Evolutionary conservation across 2,888 invertebrate species (phyloP).

Genomic region (Epicampocera succincta): DNA sequence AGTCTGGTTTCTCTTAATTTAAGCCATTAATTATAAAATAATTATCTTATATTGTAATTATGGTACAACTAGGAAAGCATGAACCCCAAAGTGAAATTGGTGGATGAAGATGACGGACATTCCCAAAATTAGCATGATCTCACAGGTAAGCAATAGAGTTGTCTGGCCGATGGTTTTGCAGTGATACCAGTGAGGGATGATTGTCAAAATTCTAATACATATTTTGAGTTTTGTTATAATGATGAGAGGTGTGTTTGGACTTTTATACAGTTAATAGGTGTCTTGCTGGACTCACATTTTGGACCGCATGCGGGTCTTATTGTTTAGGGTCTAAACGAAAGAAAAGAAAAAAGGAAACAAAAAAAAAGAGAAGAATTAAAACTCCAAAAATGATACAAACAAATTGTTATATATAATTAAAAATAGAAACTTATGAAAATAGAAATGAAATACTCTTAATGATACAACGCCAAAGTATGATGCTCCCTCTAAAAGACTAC

Average conservation of each 20-base stretch:
- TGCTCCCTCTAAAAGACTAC: too few species aligned
- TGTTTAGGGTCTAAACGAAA: conserved; percentile 79
- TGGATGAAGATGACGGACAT: conserved; percentile 20
- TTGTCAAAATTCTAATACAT: neutral
- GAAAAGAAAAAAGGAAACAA: conserved; percentile 60
- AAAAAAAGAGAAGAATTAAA: conserved; percentile 17
- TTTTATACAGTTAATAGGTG: neutral
- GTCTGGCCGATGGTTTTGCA: neutral
- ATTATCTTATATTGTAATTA: conserved; percentile 1
- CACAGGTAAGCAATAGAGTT: conserved; percentile 20
- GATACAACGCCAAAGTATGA: too few species aligned
- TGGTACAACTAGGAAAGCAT: conserved; percentile 1
- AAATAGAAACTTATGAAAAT: too few species aligned
- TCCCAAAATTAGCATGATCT: conserved; percentile 39
- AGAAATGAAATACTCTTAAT: too few species aligned
- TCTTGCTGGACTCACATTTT: conserved; percentile 9
- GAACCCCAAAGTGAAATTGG: conserved; percentile 7
- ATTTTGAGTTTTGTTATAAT: conserved; percentile 1
- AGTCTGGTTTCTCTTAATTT: conserved; percentile 45
- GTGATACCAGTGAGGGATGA: neutral
- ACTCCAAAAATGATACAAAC: conserved; percentile 47
- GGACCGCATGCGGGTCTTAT: conserved; percentile 11
- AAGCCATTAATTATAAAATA: conserved; percentile 44
- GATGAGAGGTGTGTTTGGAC: neutral
- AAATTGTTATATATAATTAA: conserved; percentile 2